A percentile compares a stretch with the other conserved stretches of the same genome.
Conservation (phyloP, 2,113 vertebrate species). For the Chaetorhynchus papuensis region DNA sequence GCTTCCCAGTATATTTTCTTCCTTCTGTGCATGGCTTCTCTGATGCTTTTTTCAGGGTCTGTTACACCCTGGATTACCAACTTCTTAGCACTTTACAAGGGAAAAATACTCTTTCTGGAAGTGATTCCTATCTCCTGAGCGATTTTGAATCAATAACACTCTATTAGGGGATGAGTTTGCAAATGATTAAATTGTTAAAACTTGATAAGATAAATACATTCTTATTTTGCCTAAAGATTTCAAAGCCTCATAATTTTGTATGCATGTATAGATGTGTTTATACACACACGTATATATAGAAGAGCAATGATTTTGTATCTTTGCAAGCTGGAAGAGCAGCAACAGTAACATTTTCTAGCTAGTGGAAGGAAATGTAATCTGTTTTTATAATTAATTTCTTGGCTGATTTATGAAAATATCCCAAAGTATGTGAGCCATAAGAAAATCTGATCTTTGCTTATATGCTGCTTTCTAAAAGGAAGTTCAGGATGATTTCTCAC, state of each 20-base stretch:
- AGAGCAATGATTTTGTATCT: background rate
- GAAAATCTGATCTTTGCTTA: background rate
- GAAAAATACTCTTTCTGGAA: constrained; percentile 16
- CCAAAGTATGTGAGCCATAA: background rate
- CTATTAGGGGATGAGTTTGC: background rate
- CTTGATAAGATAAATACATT: background rate
- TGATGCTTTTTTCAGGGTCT: background rate
- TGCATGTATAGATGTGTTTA: background rate
- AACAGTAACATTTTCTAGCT: background rate
- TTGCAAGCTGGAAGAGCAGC: background rate
- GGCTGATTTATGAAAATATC: background rate
- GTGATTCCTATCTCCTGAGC: constrained; percentile 16
- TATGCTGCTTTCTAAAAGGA: background rate
- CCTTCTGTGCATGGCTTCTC: background rate
- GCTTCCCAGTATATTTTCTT: background rate
- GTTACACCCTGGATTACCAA: background rate
- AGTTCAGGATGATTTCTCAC: background rate
- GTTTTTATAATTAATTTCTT: background rate
- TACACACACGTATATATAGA: too few relatives aligned
- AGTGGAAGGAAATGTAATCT: background rate
- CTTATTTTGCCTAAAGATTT: background rate
- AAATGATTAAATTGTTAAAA: constrained; percentile 18
- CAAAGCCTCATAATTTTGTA: background rate
- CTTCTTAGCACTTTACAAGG: constrained; percentile 25
- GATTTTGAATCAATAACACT: constrained; percentile 50